phyloP scores from a whole-genome alignment of 1,140 invertebrate genomes.

The Dufourea novaeangliae region DNA sequence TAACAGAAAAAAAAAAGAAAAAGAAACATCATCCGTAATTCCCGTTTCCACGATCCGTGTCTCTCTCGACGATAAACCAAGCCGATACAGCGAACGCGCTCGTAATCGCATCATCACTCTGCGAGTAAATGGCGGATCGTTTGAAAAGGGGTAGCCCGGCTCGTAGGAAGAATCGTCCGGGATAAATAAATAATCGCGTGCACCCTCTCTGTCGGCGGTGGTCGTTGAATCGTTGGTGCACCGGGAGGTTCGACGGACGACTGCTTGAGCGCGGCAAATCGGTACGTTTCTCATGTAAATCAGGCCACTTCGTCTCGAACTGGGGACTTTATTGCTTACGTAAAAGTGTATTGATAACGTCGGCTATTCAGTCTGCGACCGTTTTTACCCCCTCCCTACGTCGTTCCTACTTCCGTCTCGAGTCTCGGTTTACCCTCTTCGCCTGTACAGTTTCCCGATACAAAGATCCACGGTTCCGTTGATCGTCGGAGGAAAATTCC shows the following conservation, averaged over 20 bases:
- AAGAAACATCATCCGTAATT: too few species aligned
- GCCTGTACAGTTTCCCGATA: not conserved
- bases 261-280: slow-evolving; percentile 30
- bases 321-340: slow-evolving; percentile 1
- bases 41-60: too few species aligned
- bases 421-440: not conserved
- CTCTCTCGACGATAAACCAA: too few species aligned
- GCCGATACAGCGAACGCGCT: too few species aligned
- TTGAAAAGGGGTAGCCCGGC: not conserved
- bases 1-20: too few species aligned
- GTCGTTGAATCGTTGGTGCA: slow-evolving; percentile 27
- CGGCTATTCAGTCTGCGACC: not conserved
- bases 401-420: not conserved
- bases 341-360: slow-evolving; percentile 10
- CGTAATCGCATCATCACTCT: not conserved
- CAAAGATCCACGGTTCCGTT: not conserved
- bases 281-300: slow-evolving; percentile 59
- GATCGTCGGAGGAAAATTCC: not conserved
- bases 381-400: not conserved
- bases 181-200: slow-evolving; percentile 34
- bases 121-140: not conserved
- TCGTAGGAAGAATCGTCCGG: not conserved
- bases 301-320: slow-evolving; percentile 17
- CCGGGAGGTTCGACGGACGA: slow-evolving; percentile 32
- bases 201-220: slow-evolving; percentile 6